phyloP scores from a whole-genome alignment of 1,140 invertebrate species.

The Halesus radiatus region DNA sequence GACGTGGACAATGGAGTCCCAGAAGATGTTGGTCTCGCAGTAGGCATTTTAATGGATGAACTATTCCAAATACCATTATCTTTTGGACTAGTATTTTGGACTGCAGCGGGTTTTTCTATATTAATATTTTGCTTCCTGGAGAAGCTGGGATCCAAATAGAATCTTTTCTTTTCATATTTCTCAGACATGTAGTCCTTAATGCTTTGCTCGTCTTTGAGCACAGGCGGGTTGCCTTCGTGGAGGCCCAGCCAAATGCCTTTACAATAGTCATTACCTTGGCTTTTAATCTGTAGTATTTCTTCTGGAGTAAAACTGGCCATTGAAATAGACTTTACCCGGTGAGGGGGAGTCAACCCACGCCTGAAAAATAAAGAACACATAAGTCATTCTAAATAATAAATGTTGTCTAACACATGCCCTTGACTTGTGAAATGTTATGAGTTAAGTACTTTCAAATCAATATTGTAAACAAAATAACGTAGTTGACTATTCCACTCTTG shows the following conservation, averaged over 20 bases:
- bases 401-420: too few species aligned
- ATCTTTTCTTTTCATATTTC: conserved; percentile 93
- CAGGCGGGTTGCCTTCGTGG: conserved; percentile 80
- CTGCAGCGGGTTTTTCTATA: conserved; percentile 39
- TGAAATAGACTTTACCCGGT: conserved; percentile 97
- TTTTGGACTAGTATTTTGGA: conserved; percentile 24
- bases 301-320: conserved; percentile 98
- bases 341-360: conserved; percentile 95
- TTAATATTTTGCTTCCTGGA: conserved; percentile 22
- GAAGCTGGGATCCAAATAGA: conserved; percentile 63
- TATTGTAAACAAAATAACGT: too few species aligned
- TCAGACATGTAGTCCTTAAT: conserved; percentile 92
- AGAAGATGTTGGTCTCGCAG: background rate
- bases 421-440: too few species aligned
- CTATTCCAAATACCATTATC: conserved; percentile 52
- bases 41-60: conserved; percentile 21
- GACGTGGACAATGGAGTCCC: conserved; percentile 1
- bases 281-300: conserved; percentile 93
- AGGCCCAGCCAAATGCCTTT: conserved; percentile 91
- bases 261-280: conserved; percentile 94
- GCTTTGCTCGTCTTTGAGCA: conserved; percentile 80
- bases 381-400: too few species aligned
- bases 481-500: too few species aligned
- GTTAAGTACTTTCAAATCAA: too few species aligned
- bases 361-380: conserved; percentile 71